A percentile compares a stretch with the other conserved stretches of the same genome.
Evolutionary conservation across 2,113 vertebrate genomes (phyloP).

Genomic region (Brachyistius frenatus): DNA sequence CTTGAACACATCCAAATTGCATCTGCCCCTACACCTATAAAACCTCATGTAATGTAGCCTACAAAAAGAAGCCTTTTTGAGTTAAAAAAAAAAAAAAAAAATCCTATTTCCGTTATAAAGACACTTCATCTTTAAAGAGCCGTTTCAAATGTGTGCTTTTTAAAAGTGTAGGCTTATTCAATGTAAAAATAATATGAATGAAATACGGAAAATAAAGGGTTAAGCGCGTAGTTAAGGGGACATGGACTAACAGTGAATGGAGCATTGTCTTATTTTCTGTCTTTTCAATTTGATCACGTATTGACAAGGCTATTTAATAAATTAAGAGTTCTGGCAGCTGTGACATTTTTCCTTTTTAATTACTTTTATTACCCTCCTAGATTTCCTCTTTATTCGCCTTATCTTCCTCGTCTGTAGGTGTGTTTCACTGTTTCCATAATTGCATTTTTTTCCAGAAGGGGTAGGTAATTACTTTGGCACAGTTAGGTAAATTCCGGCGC

Average conservation of each 20-base stretch:
- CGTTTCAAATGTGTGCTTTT: neutral
- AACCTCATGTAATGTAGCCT: neutral
- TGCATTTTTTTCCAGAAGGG: conserved; percentile 47
- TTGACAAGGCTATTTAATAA: conserved; percentile 37
- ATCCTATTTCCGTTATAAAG: no score
- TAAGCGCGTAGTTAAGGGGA: neutral
- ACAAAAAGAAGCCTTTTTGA: neutral
- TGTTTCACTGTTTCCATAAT: conserved; percentile 60
- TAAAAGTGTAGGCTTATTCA: neutral
- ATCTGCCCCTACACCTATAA: neutral
- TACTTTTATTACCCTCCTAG: conserved; percentile 52
- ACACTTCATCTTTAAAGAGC: neutral
- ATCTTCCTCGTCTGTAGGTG: conserved; percentile 47
- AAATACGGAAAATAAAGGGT: conserved; percentile 7
- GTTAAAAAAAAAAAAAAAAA: neutral
- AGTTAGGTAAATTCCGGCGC: conserved; percentile 66
- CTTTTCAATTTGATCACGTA: conserved; percentile 22
- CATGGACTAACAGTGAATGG: neutral
- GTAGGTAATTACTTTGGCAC: conserved; percentile 72
- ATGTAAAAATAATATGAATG: neutral
- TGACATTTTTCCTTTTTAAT: conserved; percentile 51
- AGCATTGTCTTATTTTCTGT: conserved; percentile 19
- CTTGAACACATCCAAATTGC: neutral
- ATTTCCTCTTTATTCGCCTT: conserved; percentile 58
- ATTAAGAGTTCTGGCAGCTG: conserved; percentile 45